Evolutionary conservation across 2,113 vertebrate species (phyloP), one percentile per base, ranked within the genome.

Genomic region (Nettapus auritus): DNA sequence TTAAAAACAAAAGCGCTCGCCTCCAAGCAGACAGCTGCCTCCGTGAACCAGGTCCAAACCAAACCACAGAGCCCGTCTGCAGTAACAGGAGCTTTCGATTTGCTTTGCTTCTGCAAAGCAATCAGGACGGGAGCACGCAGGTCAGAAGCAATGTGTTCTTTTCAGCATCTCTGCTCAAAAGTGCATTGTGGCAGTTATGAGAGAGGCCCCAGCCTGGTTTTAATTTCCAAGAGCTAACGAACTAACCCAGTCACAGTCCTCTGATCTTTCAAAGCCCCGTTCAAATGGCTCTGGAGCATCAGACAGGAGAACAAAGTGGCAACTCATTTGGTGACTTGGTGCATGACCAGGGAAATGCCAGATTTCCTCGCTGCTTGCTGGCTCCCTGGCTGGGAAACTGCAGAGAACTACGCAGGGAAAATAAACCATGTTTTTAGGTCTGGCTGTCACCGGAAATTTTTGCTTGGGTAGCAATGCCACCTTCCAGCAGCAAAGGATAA

Each of bases 171-270:
- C 29, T 55, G n/a, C n/a, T 31, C 11, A 23, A 17, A 85, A 86
- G 9, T 0, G 3, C 6, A 2, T 50, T 25, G 38, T 17, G 70
- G 60, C 42, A 76, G 66, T 76, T 69, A 44, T 0, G 0, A 63
- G 4, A 4, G 4, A 67, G 28, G 38, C 13, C 22, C 20, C 50
- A 63, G 55, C 8, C 34, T 38, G 42, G 11, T 25, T 75, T 55
- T 78, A 34, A 67, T 55, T 70, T 88, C 55, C 60, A 33, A 66
- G 80, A 86, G 66, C 44, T 60, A 84, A 90, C 3, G 0, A 88
- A 90, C 56, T 28, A 86, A 82, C 22, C 14, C 86, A 90, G 48
- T 5, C 34, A 64, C 48, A 59, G 56, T 9, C 33, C 74, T 84
- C 38, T 48, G 53, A 62, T 64, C 11, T 86, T 78, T 38, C 1